phyloP scores from a whole-genome alignment of 2,113 vertebrate genomes.

The Chiloscyllium plagiosum region DNA sequence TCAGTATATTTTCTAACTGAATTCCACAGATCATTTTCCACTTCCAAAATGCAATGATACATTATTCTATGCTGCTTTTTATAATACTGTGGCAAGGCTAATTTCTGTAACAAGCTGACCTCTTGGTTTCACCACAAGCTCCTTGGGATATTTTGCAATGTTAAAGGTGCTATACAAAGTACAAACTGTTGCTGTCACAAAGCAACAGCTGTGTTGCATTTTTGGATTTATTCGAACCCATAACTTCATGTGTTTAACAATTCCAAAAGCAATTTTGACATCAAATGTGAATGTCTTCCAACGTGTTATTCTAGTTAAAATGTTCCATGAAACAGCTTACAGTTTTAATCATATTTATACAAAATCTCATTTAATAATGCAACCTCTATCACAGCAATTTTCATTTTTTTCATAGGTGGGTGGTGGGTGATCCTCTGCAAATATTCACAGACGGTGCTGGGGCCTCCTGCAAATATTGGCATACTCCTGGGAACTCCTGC shows the following conservation, averaged over 20 bases:
- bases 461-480: neutral
- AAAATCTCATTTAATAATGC: neutral
- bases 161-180: neutral
- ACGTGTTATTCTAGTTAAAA: neutral
- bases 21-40: neutral
- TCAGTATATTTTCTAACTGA: neutral
- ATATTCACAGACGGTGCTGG: neutral
- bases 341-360: neutral
- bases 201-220: neutral
- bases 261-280: neutral
- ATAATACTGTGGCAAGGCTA: neutral
- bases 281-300: neutral
- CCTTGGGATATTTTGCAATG: neutral
- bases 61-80: neutral
- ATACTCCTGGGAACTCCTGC: neutral
- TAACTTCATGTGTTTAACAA: neutral
- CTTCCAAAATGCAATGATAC: neutral
- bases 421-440: neutral
- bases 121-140: neutral
- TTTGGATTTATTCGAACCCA: neutral
- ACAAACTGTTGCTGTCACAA: neutral
- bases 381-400: neutral
- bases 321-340: neutral
- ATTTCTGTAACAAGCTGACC: neutral
- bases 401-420: neutral